Evolutionary conservation across 2,888 invertebrate species (phyloP).

Genomic region (Blomia tropicalis): DNA sequence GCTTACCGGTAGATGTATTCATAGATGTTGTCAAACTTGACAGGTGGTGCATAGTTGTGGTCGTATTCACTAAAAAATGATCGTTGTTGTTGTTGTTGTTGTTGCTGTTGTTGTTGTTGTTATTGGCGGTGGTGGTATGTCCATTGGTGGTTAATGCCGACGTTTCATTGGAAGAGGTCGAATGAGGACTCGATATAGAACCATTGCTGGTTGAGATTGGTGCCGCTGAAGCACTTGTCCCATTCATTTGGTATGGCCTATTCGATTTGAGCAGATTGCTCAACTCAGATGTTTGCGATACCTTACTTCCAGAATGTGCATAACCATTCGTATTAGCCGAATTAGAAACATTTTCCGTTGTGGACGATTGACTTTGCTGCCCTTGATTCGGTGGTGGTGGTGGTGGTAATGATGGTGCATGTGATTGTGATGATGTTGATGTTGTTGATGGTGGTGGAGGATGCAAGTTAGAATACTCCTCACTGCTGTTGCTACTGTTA

Average conservation of each 20-base stretch:
- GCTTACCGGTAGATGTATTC: slow-evolving; percentile 31
- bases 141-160: neutral
- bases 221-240: neutral
- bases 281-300: neutral
- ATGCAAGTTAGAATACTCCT: slow-evolving; percentile 36
- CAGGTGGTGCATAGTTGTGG: slow-evolving; percentile 28
- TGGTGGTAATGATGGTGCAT: slow-evolving; percentile 25
- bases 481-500: slow-evolving; percentile 29
- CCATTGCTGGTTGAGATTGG: too few species aligned
- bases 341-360: neutral
- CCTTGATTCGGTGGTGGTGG: too few species aligned
- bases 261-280: slow-evolving; percentile 7
- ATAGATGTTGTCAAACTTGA: slow-evolving; percentile 29
- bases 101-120: slow-evolving; percentile 6
- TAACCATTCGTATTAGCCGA: neutral
- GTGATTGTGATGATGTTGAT: slow-evolving; percentile 37
- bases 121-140: too few species aligned
- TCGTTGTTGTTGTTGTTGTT: slow-evolving; percentile 21
- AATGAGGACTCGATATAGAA: slow-evolving; percentile 1
- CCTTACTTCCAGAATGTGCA: neutral
- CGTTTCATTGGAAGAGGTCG: neutral
- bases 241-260: neutral
- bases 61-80: slow-evolving; percentile 32
- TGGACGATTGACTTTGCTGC: neutral
- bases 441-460: slow-evolving; percentile 37